A percentile compares a stretch with the other conserved stretches of the same genome.
Evolutionary conservation across 2,113 vertebrate species (phyloP).

Genomic region (Donacobius atricapilla): DNA sequence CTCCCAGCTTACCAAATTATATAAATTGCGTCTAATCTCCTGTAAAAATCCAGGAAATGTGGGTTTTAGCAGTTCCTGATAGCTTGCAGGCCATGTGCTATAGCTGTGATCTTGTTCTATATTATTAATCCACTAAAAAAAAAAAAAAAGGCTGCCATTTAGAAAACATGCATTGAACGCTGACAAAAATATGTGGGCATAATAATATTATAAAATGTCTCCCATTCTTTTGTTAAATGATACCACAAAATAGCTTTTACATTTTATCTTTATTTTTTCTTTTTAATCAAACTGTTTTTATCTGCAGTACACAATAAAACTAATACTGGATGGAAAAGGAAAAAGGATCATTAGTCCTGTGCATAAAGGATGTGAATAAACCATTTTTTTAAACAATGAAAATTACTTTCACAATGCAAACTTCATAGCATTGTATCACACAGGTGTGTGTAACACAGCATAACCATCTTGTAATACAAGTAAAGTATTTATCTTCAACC

Average conservation of each 20-base stretch:
- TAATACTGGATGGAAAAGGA: background rate
- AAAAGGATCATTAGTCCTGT: background rate
- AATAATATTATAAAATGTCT: background rate
- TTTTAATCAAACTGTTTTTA: background rate
- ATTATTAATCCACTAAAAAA: conserved; percentile 91
- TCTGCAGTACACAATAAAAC: background rate
- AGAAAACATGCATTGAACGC: background rate
- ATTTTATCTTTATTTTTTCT: background rate
- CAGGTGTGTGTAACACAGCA: background rate
- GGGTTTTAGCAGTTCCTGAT: conserved; percentile 86
- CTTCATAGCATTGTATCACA: background rate
- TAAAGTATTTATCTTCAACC: background rate
- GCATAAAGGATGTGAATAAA: background rate
- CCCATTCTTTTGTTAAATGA: background rate
- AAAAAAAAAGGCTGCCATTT: background rate
- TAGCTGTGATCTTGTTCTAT: conserved; percentile 89
- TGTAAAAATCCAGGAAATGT: conserved; percentile 85
- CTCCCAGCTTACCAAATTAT: conserved; percentile 85
- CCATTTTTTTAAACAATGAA: background rate
- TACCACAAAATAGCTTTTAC: background rate
- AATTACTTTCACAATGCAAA: background rate
- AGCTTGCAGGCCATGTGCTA: conserved; percentile 82
- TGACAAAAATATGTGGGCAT: background rate
- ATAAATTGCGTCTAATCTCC: conserved; percentile 89
- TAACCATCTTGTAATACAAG: background rate